These are phyloP conservation scores for Melanaphis sacchari DNA, from an alignment of 1,140 invertebrate genomes.

Conservation along the genomic window DNA sequence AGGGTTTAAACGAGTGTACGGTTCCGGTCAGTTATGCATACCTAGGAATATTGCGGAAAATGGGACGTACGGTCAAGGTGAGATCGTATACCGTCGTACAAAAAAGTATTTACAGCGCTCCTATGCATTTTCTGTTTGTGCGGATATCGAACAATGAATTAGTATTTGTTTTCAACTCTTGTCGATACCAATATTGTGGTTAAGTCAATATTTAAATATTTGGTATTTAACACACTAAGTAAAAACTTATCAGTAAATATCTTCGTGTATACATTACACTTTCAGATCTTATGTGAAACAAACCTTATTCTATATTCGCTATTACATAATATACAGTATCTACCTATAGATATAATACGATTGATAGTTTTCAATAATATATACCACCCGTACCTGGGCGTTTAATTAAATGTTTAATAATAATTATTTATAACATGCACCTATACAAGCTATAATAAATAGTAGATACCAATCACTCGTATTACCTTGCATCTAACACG, in stretches of 20 bases:
- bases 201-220: background rate
- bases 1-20: background rate
- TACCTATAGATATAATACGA: too few relatives aligned
- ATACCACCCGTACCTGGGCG: background rate
- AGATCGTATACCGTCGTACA: background rate
- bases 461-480: background rate
- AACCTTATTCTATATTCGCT: background rate
- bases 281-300: background rate
- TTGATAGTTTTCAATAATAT: background rate
- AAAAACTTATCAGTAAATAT: background rate
- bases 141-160: background rate
- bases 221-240: background rate
- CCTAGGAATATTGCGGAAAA: background rate
- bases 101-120: background rate
- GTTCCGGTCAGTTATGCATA: background rate
- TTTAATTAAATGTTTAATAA: background rate
- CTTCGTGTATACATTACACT: background rate
- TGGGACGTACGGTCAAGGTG: slow-evolving; percentile 24
- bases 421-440: background rate
- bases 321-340: background rate
- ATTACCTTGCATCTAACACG: background rate
- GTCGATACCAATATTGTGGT: background rate
- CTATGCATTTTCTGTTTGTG: background rate
- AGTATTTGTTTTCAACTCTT: background rate
- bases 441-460: background rate